phyloP scores from a whole-genome alignment of 2,888 invertebrate species.

The Nudaria mundana region DNA sequence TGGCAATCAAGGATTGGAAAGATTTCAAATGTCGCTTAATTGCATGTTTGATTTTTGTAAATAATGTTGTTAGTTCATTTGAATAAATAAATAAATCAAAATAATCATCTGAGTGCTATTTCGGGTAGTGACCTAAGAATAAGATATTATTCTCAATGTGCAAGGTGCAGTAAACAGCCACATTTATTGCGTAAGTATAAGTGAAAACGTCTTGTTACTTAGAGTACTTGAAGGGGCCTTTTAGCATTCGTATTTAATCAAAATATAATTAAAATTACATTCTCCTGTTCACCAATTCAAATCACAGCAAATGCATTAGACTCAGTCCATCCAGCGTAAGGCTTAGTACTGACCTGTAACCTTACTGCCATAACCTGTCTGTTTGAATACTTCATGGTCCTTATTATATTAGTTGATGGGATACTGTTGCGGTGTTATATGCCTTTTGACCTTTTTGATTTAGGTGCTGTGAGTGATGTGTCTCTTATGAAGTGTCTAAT shows the following conservation, averaged over 20 bases:
- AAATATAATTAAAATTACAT: no score
- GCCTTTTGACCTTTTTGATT: constrained; percentile 25
- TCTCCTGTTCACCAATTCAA: no score
- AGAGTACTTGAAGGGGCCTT: no score
- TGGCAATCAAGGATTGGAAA: constrained; percentile 26
- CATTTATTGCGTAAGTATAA: no score
- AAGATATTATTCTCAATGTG: no score
- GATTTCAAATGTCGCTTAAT: constrained; percentile 22
- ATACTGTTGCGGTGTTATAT: constrained; percentile 27
- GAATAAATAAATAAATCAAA: no score
- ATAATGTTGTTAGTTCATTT: background rate
- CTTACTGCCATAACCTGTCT: constrained; percentile 36
- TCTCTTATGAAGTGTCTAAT: background rate
- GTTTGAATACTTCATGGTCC: constrained; percentile 43
- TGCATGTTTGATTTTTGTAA: constrained; percentile 2
- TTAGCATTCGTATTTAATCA: no score
- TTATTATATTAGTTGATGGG: constrained; percentile 38
- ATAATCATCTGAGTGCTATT: no score
- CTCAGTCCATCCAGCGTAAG: constrained; percentile 22
- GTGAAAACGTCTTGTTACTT: no score
- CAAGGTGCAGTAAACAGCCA: no score
- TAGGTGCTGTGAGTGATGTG: constrained; percentile 1
- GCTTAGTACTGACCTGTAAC: constrained; percentile 29
- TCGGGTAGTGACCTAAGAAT: no score
- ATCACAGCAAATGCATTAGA: constrained; percentile 26